These are phyloP conservation scores for Epinotia bilunana DNA, from an alignment of 2,888 invertebrate genomes.

Conservation along the genomic window DNA sequence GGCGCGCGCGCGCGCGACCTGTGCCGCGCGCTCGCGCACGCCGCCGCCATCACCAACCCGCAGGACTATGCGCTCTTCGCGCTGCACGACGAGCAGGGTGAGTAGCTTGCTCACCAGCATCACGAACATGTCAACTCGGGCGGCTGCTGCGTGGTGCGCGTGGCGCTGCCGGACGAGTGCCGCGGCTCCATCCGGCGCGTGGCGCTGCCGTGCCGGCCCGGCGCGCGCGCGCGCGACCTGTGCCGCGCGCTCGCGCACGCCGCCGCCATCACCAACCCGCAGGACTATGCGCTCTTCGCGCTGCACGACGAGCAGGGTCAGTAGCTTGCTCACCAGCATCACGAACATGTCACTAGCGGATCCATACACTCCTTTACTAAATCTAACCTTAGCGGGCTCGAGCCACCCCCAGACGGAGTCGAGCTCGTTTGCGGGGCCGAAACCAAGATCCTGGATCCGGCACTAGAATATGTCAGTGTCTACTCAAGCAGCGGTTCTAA, in stretches of 20 bases:
- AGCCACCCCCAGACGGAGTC: too few relatives aligned
- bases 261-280: constrained; percentile 97
- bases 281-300: constrained; percentile 97
- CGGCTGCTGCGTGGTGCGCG: constrained; percentile 88
- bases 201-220: constrained; percentile 85
- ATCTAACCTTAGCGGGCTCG: too few relatives aligned
- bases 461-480: too few relatives aligned
- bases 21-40: constrained; percentile 97
- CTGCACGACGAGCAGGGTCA: constrained; percentile 95
- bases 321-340: constrained; percentile 11
- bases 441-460: too few relatives aligned
- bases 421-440: too few relatives aligned
- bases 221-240: constrained; percentile 96
- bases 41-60: constrained; percentile 97
- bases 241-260: constrained; percentile 98
- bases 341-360: too few relatives aligned
- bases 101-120: constrained; percentile 38
- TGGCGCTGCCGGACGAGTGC: constrained; percentile 97
- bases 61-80: constrained; percentile 98
- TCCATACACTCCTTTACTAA: too few relatives aligned
- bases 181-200: constrained; percentile 84
- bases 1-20: constrained; percentile 97
- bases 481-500: too few relatives aligned
- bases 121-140: constrained; percentile 52
- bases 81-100: constrained; percentile 95